Evolutionary conservation across 2,797 vertebrate genomes (phyloP).

Genomic region (Monodelphis domestica): DNA sequence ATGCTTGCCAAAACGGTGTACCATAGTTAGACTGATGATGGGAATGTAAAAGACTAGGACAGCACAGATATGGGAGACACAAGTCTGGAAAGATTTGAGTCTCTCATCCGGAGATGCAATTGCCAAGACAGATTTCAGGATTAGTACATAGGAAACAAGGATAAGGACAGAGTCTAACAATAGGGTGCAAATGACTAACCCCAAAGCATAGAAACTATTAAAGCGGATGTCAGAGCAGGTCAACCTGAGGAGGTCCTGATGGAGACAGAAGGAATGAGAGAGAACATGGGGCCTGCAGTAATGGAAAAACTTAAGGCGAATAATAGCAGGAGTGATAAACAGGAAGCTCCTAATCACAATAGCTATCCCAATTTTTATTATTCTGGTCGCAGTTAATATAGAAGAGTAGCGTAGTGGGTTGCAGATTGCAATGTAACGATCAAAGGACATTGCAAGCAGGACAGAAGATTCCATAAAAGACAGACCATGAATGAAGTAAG

Average conservation of each 20-base stretch:
- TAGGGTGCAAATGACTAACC: slow-evolving; percentile 50
- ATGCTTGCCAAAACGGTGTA: too few relatives aligned
- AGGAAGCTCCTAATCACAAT: slow-evolving; percentile 48
- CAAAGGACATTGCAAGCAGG: slow-evolving; percentile 83
- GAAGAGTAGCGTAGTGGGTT: slow-evolving; percentile 37
- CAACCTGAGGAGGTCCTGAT: slow-evolving; percentile 47
- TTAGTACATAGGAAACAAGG: slow-evolving; percentile 57
- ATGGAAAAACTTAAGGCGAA: slow-evolving; percentile 37
- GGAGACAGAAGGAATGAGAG: slow-evolving; percentile 66
- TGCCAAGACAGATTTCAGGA: slow-evolving; percentile 53
- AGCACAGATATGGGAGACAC: slow-evolving; percentile 52
- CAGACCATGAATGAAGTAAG: slow-evolving; percentile 62
- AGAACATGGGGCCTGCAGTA: slow-evolving; percentile 44
- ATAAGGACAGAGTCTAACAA: slow-evolving; percentile 52
- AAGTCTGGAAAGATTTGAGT: slow-evolving; percentile 58
- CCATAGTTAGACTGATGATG: slow-evolving; percentile 71
- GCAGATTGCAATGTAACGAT: slow-evolving; percentile 76
- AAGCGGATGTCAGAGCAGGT: slow-evolving; percentile 70
- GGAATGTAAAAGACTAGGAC: slow-evolving; percentile 74
- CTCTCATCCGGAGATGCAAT: slow-evolving; percentile 48
- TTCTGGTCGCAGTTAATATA: slow-evolving; percentile 75
- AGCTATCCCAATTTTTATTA: slow-evolving; percentile 46
- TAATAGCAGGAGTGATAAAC: slow-evolving; percentile 43
- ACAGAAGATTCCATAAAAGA: slow-evolving; percentile 73
- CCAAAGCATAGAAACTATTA: slow-evolving; percentile 83